Percentiles rank a stretch among this genome's conserved stretches.
phyloP scores from a whole-genome alignment of 2,113 vertebrate species.

The Melanotaenia duboulayi region DNA sequence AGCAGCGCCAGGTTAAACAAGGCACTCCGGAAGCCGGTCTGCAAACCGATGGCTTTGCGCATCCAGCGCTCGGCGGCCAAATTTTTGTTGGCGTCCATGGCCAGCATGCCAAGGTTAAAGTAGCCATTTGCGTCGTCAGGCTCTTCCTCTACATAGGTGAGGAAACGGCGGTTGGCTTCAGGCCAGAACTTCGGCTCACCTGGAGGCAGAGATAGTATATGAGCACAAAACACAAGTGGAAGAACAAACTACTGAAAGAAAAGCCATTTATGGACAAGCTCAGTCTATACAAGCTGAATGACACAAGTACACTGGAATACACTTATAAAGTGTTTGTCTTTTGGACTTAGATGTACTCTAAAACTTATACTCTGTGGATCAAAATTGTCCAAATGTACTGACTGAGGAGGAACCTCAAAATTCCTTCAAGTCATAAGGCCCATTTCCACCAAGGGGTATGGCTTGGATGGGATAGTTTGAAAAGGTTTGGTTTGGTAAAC shows the following conservation, averaged over 20 bases:
- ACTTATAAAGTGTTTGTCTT: background rate
- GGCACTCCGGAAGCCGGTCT: conserved; percentile 93
- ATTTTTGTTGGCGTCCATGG: conserved; percentile 95
- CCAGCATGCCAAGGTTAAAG: conserved; percentile 98
- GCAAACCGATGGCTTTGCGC: conserved; percentile 92
- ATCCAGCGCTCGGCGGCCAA: conserved; percentile 93
- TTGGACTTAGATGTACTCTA: too few relatives aligned
- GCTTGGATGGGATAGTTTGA: too few relatives aligned
- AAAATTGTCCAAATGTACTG: too few relatives aligned
- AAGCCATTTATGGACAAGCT: background rate
- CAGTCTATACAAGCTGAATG: background rate
- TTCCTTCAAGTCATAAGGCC: too few relatives aligned
- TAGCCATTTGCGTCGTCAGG: conserved; percentile 95
- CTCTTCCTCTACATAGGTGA: conserved; percentile 92
- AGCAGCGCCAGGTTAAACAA: conserved; percentile 96
- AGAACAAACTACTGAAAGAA: too few relatives aligned
- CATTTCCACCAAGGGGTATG: too few relatives aligned
- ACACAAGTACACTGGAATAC: background rate
- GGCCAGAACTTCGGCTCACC: conserved; percentile 92
- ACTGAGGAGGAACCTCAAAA: too few relatives aligned
- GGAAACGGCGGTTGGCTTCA: conserved; percentile 93
- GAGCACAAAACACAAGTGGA: background rate
- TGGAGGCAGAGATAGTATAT: conserved; percentile 52
- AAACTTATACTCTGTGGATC: too few relatives aligned
- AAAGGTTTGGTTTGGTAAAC: too few relatives aligned